A percentile compares a stretch with the other conserved stretches of the same genome.
phyloP scores from a whole-genome alignment of 2,888 invertebrate genomes.

The Yponomeuta plumbellus region DNA sequence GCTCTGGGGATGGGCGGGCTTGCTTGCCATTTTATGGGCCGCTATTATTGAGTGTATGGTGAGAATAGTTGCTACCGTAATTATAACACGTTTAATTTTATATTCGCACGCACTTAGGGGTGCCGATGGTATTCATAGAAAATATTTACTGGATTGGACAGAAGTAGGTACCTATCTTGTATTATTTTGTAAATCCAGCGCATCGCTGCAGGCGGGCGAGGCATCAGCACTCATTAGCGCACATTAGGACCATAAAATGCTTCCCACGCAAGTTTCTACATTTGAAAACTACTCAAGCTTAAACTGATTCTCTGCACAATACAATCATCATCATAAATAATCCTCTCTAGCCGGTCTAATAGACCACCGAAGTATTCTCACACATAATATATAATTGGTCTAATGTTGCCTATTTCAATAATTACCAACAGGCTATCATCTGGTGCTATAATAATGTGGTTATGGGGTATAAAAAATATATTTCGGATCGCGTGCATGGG shows the following conservation, averaged over 20 bases:
- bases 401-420: constrained; percentile 28
- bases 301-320: neutral
- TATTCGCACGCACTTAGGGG: constrained; percentile 4
- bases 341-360: neutral
- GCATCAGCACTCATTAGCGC: constrained; percentile 2
- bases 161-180: neutral
- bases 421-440: constrained; percentile 22
- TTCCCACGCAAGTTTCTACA: constrained; percentile 15
- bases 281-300: neutral
- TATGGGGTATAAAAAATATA: constrained; percentile 31
- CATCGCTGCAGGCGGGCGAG: constrained; percentile 5
- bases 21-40: constrained; percentile 4
- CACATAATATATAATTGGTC: neutral
- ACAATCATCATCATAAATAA: neutral
- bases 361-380: neutral
- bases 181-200: neutral
- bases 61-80: constrained; percentile 14
- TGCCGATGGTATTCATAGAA: neutral
- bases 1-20: constrained; percentile 12
- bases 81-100: constrained; percentile 5
- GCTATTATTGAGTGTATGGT: constrained; percentile 12
- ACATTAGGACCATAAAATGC: constrained; percentile 9
- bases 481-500: constrained; percentile 52
- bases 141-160: neutral
- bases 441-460: neutral